A percentile compares a stretch with the other conserved stretches of the same genome.
These are phyloP conservation scores for Andricus quercusramuli DNA, from an alignment of 2,888 invertebrate genomes.

Conservation along the genomic window DNA sequence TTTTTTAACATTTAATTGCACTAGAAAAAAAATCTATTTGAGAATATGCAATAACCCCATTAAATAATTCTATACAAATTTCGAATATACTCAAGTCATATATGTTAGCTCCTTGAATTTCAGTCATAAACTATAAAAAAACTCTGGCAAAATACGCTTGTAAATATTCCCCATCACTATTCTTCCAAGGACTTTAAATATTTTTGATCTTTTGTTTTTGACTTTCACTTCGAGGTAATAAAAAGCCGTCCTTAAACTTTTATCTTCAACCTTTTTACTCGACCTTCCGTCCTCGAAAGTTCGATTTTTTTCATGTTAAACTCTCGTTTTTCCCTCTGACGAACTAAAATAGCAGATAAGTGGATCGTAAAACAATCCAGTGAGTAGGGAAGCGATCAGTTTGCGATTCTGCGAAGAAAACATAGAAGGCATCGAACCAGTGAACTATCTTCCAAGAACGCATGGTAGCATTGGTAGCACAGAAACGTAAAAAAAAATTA, in stretches of 20 bases:
- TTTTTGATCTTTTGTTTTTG: neutral
- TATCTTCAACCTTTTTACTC: neutral
- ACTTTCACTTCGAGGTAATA: neutral
- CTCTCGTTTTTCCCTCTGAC: constrained; percentile 6
- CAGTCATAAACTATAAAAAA: neutral
- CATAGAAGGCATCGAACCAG: constrained; percentile 22
- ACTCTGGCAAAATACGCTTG: neutral
- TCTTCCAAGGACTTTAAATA: neutral
- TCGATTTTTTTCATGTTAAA: neutral
- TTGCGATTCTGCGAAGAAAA: constrained; percentile 31
- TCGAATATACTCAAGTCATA: too few species aligned
- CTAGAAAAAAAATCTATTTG: too few species aligned
- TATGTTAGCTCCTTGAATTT: too few species aligned
- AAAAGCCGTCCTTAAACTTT: neutral
- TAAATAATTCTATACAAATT: too few species aligned
- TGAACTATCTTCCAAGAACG: constrained; percentile 31
- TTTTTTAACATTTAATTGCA: too few species aligned
- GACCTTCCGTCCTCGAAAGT: neutral
- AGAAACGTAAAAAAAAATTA: constrained; percentile 33
- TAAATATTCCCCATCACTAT: neutral
- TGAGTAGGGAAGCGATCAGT: neutral
- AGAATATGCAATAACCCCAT: too few species aligned
- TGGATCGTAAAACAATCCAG: constrained; percentile 30
- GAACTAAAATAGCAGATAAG: constrained; percentile 36
- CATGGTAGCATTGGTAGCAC: constrained; percentile 23